Base-by-base conservation (phyloP, 2,113 vertebrate genomes). In the Cisticola juncidis region DNA sequence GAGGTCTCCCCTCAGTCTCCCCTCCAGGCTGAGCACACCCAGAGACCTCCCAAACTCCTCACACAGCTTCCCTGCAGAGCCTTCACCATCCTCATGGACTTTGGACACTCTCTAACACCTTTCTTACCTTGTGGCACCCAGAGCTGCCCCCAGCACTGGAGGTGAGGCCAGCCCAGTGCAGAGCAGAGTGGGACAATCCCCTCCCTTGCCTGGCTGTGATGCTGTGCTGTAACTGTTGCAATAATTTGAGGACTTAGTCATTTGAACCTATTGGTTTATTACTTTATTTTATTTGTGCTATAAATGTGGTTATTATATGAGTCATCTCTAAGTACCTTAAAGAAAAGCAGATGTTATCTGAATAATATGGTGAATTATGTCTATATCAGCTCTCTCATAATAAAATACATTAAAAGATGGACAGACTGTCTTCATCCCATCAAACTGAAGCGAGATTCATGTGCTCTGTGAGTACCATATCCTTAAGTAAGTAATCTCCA, bases 201-300 rank as follows among this genome's bases (percentile, higher is more conserved):
- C 12, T 53, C 40, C 11, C 24, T 70, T 62, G 23, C 48, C 10
- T 0, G 0, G 9, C 23, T 24, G 23, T 0, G 0, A 24, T 38
- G 19, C 28, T 62, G 29, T n/a, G n/a, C 29, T 70, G 2, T 40
- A 48, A 19, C 16, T 69, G 4, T 17, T 40, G 17, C 11, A 88
- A 65, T 47, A 68, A 44, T 77, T 80, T 88, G 12, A 36, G 82
- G 4, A 44, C 33, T 28, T 72, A 80, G 4, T 77, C 0, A 25
- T 45, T 69, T 88, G 31, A 81, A 88, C 53, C 8, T 65, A 80
- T 29, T 86, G 44, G 51, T 79, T 76, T 82, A 58, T 58, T 72
- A 7, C 31, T 64, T 62, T 71, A 68, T 76, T 71, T 68, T 71
- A 56, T 68, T 88, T 92, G n/a, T 16, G 5, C 48, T 73, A 60